Percentiles rank a stretch among this genome's conserved stretches.
These are phyloP conservation scores for Tragelaphus imberbis DNA, from an alignment of 2,113 vertebrate genomes.

Conservation along the genomic window DNA sequence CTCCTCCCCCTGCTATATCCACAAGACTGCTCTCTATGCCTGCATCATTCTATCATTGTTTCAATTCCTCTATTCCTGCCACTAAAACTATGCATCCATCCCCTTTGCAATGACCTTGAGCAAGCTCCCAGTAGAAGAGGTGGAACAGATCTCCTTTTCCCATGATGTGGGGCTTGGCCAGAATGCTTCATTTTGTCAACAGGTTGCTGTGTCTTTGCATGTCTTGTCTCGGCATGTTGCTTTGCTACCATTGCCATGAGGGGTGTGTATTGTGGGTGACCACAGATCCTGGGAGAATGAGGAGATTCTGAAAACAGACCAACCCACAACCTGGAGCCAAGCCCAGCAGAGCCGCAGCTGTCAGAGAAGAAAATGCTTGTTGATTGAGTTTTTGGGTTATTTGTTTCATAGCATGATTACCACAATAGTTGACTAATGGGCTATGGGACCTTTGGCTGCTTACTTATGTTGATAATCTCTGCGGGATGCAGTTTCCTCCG, in stretches of 20 bases:
- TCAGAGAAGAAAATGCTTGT: not conserved
- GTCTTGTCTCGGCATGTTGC: not conserved
- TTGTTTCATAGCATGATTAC: not conserved
- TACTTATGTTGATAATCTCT: not conserved
- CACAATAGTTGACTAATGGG: constrained; percentile 11
- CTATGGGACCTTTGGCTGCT: not conserved
- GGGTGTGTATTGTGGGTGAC: not conserved
- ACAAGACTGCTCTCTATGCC: not conserved
- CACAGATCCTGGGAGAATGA: not conserved
- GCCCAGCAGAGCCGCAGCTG: not conserved
- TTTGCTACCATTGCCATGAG: not conserved
- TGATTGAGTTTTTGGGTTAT: not conserved
- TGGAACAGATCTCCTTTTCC: not conserved
- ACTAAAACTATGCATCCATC: not conserved
- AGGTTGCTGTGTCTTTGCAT: not conserved
- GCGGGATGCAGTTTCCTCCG: not conserved
- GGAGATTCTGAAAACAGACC: not conserved
- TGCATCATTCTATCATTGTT: not conserved
- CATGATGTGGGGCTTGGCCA: not conserved
- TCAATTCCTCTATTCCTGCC: not conserved
- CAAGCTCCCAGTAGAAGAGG: not conserved
- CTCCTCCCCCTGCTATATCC: not conserved
- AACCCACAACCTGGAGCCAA: not conserved
- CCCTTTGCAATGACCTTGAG: not conserved
- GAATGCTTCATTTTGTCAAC: not conserved